A percentile compares a stretch with the other conserved stretches of the same genome.
These are phyloP conservation scores for Coregonus suidteri DNA, from an alignment of 2,797 vertebrate genomes.

Conservation along the genomic window DNA sequence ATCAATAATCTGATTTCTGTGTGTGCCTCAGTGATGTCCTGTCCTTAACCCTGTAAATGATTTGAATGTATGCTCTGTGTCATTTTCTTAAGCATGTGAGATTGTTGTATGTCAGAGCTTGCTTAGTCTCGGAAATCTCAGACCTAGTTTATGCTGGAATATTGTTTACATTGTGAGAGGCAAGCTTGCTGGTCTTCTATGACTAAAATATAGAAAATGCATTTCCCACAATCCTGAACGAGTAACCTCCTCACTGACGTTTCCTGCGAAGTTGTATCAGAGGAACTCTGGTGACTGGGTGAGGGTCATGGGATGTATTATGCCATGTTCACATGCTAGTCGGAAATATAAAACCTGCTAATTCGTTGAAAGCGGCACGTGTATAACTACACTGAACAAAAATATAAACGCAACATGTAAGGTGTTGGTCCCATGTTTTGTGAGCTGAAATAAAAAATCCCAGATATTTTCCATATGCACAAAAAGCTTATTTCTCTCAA, in stretches of 20 bases:
- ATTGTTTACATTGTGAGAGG: neutral
- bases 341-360: too few relatives aligned
- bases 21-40: constrained; percentile 28
- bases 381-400: too few relatives aligned
- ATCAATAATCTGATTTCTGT: constrained; percentile 64
- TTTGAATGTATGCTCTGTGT: neutral
- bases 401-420: too few relatives aligned
- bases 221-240: neutral
- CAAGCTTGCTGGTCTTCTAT: too few relatives aligned
- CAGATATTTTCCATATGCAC: too few relatives aligned
- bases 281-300: neutral
- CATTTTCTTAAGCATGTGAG: neutral
- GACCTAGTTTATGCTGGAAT: neutral
- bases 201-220: neutral
- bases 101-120: neutral
- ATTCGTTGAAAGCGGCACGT: too few relatives aligned
- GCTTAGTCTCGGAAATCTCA: neutral
- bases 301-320: too few relatives aligned
- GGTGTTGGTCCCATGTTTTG: too few relatives aligned
- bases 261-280: neutral
- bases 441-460: too few relatives aligned
- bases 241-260: neutral
- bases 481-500: too few relatives aligned
- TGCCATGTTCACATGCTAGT: neutral
- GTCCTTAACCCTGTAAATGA: neutral